Conservation (phyloP, 2,888 invertebrate species). For the Ecliptopera silaceata region DNA sequence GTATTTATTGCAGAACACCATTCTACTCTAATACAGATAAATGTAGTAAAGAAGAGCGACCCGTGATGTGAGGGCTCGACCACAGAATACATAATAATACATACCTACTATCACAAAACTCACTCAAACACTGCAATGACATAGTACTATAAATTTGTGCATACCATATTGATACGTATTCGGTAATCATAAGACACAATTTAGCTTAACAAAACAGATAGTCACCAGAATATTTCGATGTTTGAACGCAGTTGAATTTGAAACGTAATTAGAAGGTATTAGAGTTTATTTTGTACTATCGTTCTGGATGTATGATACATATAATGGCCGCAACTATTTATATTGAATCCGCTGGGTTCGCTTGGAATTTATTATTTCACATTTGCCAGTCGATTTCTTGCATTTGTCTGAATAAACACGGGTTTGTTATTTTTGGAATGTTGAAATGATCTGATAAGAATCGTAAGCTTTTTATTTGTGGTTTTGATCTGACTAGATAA, state of each 20-base stretch:
- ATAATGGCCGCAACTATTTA: constrained; percentile 59
- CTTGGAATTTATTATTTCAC: constrained; percentile 62
- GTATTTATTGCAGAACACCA: constrained; percentile 31
- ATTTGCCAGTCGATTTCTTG: constrained; percentile 61
- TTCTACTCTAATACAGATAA: constrained; percentile 62
- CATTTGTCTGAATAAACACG: constrained; percentile 44
- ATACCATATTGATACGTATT: not conserved
- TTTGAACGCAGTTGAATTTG: not conserved
- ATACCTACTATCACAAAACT: not conserved
- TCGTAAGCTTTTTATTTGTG: not conserved
- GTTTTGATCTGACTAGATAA: not conserved
- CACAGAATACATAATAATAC: constrained; percentile 4
- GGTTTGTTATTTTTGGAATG: constrained; percentile 36
- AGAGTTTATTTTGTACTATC: not conserved
- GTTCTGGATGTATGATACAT: not conserved
- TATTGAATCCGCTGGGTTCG: constrained; percentile 68
- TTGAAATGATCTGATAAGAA: constrained; percentile 11
- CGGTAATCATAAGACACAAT: not conserved
- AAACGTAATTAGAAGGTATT: not conserved
- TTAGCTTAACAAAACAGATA: not conserved
- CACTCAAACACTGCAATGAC: not conserved
- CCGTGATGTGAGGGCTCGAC: constrained; percentile 47
- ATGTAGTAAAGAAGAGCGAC: constrained; percentile 62
- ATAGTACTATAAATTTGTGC: not conserved
- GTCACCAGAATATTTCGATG: not conserved